Evolutionary conservation across 2,797 vertebrate species (phyloP).

Genomic region (Selene dorsalis): DNA sequence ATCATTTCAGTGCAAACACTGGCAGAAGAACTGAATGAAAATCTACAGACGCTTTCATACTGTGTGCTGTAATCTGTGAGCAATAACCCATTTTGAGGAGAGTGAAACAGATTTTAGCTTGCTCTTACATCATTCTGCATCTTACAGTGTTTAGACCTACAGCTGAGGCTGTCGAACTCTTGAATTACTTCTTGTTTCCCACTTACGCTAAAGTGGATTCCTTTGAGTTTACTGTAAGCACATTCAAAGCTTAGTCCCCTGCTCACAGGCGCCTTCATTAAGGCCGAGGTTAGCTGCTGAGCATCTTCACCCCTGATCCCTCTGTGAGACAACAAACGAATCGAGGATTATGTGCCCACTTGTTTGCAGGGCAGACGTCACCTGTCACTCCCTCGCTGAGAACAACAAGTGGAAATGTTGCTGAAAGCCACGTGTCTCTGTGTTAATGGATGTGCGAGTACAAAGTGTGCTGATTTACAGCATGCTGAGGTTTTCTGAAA

Average conservation of each 20-base stretch:
- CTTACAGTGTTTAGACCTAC: conserved; percentile 7
- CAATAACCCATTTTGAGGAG: background rate
- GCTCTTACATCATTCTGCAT: conserved; percentile 24
- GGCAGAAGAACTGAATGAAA: background rate
- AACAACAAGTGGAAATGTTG: conserved; percentile 3
- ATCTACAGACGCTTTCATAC: background rate
- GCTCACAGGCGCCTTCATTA: conserved; percentile 30
- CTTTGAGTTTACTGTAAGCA: conserved; percentile 19
- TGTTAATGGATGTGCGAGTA: background rate
- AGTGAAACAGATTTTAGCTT: conserved; percentile 4
- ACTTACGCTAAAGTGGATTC: conserved; percentile 48
- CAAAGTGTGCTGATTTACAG: background rate
- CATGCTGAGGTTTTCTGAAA: background rate
- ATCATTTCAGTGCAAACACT: background rate
- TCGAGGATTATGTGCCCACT: conserved; percentile 37
- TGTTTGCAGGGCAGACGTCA: conserved; percentile 15
- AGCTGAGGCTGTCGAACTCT: conserved; percentile 7
- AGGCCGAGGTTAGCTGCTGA: conserved; percentile 11
- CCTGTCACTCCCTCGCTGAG: background rate
- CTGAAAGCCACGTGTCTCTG: background rate
- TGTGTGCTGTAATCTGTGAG: conserved; percentile 16
- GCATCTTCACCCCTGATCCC: conserved; percentile 16
- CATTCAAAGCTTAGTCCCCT: conserved; percentile 28
- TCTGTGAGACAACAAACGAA: conserved; percentile 29
- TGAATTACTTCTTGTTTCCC: conserved; percentile 25